These are phyloP conservation scores for Anguilla anguilla DNA, from an alignment of 2,797 vertebrate species.

Conservation along the genomic window DNA sequence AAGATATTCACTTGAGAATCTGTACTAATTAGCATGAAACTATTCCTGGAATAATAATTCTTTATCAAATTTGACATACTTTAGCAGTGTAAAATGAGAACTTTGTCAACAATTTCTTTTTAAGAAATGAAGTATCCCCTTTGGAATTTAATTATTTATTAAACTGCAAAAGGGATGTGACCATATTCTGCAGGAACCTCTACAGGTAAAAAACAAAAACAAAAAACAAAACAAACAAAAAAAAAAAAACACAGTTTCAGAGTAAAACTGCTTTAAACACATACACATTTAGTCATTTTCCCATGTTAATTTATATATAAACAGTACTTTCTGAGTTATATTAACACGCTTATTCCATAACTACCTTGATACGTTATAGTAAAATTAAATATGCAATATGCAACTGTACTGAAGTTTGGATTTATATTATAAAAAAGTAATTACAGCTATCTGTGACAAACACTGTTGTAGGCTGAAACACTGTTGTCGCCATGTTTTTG, in stretches of 20 bases:
- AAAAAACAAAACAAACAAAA: too few relatives aligned
- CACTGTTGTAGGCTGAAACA: too few relatives aligned
- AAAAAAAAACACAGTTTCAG: background rate
- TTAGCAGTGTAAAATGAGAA: slow-evolving; percentile 35
- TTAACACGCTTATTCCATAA: background rate
- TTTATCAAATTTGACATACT: slow-evolving; percentile 37
- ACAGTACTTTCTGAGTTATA: background rate
- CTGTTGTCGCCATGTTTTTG: background rate
- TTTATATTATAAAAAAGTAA: background rate
- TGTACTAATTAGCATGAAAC: slow-evolving; percentile 41
- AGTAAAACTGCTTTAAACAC: background rate
- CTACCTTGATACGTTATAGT: background rate
- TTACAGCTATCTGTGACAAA: too few relatives aligned
- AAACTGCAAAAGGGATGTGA: slow-evolving; percentile 21
- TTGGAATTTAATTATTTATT: slow-evolving; percentile 33
- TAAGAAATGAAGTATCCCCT: slow-evolving; percentile 30
- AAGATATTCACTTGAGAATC: slow-evolving; percentile 29
- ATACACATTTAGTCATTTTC: background rate
- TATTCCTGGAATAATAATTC: slow-evolving; percentile 45
- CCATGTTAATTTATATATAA: background rate
- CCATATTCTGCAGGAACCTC: slow-evolving; percentile 29
- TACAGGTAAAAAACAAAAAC: background rate
- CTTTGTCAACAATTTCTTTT: slow-evolving; percentile 25
- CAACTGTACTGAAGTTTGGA: background rate
- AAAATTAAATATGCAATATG: background rate